These are phyloP conservation scores for Andricus grossulariae DNA, from an alignment of 1,140 invertebrate species.

Conservation along the genomic window DNA sequence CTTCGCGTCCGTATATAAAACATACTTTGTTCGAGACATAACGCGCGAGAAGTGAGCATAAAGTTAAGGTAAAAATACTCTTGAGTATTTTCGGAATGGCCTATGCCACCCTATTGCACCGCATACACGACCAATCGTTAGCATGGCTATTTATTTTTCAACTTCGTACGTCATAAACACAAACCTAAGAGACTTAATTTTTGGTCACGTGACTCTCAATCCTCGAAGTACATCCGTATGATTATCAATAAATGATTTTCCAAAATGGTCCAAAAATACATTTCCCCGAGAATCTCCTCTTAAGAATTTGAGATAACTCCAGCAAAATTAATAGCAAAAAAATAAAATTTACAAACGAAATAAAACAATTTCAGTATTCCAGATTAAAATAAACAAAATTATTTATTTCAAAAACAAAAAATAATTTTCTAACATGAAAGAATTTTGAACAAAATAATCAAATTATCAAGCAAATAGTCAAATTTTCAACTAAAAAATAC, in stretches of 20 bases:
- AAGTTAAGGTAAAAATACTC: conserved; percentile 68
- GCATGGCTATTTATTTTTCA: conserved; percentile 40
- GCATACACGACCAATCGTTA: conserved; percentile 49
- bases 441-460: too few relatives aligned
- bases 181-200: conserved; percentile 33
- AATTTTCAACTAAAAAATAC: too few relatives aligned
- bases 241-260: background rate
- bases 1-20: conserved; percentile 43
- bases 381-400: too few relatives aligned
- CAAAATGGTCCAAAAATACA: too few relatives aligned
- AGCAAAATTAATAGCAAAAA: too few relatives aligned
- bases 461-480: too few relatives aligned
- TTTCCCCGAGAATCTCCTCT: too few relatives aligned
- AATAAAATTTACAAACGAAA: too few relatives aligned
- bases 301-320: too few relatives aligned
- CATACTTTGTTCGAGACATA: conserved; percentile 55
- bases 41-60: conserved; percentile 54
- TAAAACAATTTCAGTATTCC: too few relatives aligned
- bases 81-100: conserved; percentile 65
- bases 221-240: background rate
- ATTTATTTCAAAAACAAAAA: too few relatives aligned
- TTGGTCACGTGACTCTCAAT: conserved; percentile 28
- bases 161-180: conserved; percentile 23
- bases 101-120: conserved; percentile 50
- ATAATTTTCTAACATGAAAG: too few relatives aligned